Evolutionary conservation across 2,888 invertebrate species (phyloP).

Genomic region (Brachyptera risi): DNA sequence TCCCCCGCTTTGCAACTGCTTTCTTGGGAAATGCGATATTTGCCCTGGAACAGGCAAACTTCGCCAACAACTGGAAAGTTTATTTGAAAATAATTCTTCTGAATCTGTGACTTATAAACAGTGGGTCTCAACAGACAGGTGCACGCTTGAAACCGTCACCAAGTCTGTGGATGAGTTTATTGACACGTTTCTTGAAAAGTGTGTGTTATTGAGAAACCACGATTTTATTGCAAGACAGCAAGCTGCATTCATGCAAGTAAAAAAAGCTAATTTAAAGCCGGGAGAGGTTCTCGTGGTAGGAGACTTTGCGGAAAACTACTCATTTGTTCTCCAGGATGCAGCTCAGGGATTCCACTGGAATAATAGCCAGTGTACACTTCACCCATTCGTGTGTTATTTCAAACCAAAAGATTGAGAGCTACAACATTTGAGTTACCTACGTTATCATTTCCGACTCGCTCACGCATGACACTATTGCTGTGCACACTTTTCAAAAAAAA

Average conservation of each 20-base stretch:
- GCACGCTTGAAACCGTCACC: neutral
- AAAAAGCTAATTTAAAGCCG: neutral
- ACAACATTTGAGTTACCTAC: constrained; percentile 26
- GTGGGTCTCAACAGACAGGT: neutral
- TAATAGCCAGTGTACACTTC: constrained; percentile 20
- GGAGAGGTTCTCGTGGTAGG: constrained; percentile 1
- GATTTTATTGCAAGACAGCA: constrained; percentile 8
- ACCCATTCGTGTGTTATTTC: constrained; percentile 15
- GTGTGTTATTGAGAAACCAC: neutral
- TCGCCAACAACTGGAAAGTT: neutral
- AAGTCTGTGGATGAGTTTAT: constrained; percentile 1
- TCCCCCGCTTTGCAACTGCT: neutral
- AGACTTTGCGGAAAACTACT: constrained; percentile 23
- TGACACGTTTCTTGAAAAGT: neutral
- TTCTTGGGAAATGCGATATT: neutral
- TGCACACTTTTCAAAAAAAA: constrained; percentile 25
- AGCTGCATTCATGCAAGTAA: neutral
- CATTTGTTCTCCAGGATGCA: constrained; percentile 19
- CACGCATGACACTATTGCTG: constrained; percentile 23
- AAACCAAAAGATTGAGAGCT: constrained; percentile 20
- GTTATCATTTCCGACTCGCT: constrained; percentile 32
- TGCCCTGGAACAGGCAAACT: neutral
- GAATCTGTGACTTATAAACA: neutral
- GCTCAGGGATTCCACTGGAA: constrained; percentile 24
- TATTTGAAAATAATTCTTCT: neutral